These are phyloP conservation scores for Ciconia boyciana DNA, from an alignment of 2,113 vertebrate species.

Conservation along the genomic window DNA sequence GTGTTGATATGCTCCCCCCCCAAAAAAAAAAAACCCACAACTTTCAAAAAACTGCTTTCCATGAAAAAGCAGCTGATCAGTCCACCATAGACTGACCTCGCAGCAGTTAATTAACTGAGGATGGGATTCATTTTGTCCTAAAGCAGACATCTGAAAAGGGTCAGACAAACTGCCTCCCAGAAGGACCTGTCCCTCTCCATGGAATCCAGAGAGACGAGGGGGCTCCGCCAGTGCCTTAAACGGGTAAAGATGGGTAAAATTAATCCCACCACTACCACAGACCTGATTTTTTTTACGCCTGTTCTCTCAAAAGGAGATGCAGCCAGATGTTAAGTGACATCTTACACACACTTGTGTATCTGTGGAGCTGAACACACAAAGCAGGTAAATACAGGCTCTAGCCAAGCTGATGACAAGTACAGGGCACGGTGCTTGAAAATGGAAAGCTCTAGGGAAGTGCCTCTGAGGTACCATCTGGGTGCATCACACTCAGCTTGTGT, in stretches of 20 bases:
- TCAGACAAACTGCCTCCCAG: not conserved
- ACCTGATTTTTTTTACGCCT: not conserved
- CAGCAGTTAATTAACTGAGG: not conserved
- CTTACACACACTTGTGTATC: not conserved
- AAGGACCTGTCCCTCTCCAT: not conserved
- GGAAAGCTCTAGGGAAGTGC: not conserved
- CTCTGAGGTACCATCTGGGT: not conserved
- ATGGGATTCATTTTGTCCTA: not conserved
- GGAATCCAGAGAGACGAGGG: not conserved
- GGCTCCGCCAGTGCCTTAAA: rapidly evolving
- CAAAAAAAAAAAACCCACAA: rapidly evolving
- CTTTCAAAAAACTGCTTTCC: not conserved
- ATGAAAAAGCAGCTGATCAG: not conserved
- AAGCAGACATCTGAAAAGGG: not conserved
- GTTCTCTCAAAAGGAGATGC: not conserved
- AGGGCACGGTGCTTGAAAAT: not conserved
- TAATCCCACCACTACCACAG: not conserved
- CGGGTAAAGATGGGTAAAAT: not conserved
- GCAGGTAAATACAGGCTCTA: not conserved
- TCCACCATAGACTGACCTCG: not conserved
- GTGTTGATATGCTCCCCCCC: rapidly evolving
- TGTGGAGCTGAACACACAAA: not conserved
- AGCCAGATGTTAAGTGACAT: not conserved
- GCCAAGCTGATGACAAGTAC: not conserved
- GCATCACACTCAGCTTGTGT: not conserved